Evolutionary conservation across 2,797 vertebrate species (phyloP).

Genomic region (Lepilemur ruficaudatus): DNA sequence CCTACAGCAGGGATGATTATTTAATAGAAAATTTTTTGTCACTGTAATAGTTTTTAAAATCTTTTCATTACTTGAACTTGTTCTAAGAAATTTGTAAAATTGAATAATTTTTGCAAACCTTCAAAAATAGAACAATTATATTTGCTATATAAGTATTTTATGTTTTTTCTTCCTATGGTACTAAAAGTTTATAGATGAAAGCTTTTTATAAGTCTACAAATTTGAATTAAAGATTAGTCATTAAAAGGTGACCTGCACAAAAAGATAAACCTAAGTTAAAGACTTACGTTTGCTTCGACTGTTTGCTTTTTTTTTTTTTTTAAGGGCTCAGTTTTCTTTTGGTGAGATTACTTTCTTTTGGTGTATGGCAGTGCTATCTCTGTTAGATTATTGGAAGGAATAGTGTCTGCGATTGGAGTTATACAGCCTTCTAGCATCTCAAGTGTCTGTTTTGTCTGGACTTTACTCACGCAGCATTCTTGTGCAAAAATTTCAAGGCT

Average conservation of each 20-base stretch:
- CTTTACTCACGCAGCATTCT: slow-evolving; percentile 87
- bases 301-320: background rate
- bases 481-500: slow-evolving; percentile 88
- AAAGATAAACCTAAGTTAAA: slow-evolving; percentile 41
- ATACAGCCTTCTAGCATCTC: slow-evolving; percentile 84
- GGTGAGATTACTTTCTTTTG: slow-evolving; percentile 71
- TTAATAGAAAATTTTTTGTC: slow-evolving; percentile 61
- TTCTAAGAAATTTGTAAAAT: slow-evolving; percentile 86
- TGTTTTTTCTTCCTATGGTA: background rate
- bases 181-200: slow-evolving; percentile 38
- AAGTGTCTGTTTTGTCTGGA: slow-evolving; percentile 96
- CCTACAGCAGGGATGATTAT: slow-evolving; percentile 75
- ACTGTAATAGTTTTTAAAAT: slow-evolving; percentile 78
- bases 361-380: slow-evolving; percentile 76
- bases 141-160: slow-evolving; percentile 8
- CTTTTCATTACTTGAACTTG: slow-evolving; percentile 81
- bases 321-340: slow-evolving; percentile 68
- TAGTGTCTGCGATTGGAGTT: slow-evolving; percentile 83
- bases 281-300: slow-evolving; percentile 47
- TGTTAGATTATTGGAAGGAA: slow-evolving; percentile 79
- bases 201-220: slow-evolving; percentile 15
- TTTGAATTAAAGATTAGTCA: slow-evolving; percentile 18
- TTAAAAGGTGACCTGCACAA: slow-evolving; percentile 37
- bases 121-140: slow-evolving; percentile 64
- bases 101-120: slow-evolving; percentile 80